These are phyloP conservation scores for Galerucella calmariensis DNA, from an alignment of 2,888 invertebrate species.

Conservation along the genomic window DNA sequence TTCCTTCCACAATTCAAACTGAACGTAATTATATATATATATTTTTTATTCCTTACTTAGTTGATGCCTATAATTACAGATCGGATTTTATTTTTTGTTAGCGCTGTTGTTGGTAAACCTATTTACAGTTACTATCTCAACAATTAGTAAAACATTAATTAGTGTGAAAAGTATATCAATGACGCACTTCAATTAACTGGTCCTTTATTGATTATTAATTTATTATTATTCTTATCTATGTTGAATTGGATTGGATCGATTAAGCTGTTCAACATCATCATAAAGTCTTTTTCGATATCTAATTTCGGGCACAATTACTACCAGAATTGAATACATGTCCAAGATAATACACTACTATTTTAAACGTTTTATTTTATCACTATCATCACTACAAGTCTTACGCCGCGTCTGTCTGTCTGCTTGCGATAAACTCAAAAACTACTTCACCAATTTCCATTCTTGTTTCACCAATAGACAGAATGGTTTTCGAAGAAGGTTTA, in stretches of 20 bases:
- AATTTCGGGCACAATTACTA: neutral
- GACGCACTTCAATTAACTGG: neutral
- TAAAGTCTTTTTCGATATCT: neutral
- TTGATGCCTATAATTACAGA: neutral
- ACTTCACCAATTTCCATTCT: too few relatives aligned
- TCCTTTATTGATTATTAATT: neutral
- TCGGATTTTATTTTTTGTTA: neutral
- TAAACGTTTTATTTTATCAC: too few relatives aligned
- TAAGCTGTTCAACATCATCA: neutral
- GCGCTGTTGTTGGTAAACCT: neutral
- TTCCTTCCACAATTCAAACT: neutral
- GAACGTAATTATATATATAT: neutral
- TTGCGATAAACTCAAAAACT: too few relatives aligned
- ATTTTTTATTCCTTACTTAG: neutral
- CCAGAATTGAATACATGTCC: too few relatives aligned
- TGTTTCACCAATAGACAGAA: too few relatives aligned
- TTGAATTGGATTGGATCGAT: neutral
- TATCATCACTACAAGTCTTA: too few relatives aligned
- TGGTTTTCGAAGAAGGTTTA: too few relatives aligned
- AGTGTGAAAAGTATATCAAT: neutral
- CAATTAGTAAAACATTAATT: neutral
- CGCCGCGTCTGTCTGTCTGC: too few relatives aligned
- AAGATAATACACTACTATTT: too few relatives aligned
- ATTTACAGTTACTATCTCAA: constrained; percentile 5
- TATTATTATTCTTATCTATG: neutral